Evolutionary conservation across 2,888 invertebrate species (phyloP).

Genomic region (Itoplectis maculator): DNA sequence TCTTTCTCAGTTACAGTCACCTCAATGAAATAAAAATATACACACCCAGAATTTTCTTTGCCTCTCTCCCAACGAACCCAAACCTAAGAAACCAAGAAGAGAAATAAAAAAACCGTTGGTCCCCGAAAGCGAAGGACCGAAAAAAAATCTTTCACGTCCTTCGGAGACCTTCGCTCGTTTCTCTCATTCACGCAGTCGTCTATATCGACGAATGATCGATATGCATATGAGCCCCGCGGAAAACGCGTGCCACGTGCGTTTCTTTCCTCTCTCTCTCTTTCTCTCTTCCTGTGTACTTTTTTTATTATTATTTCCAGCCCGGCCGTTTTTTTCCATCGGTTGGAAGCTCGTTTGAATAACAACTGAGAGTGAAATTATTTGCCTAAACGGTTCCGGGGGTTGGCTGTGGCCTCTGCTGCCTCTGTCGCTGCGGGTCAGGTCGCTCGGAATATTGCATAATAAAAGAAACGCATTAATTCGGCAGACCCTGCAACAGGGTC

Average conservation of each 20-base stretch:
- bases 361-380: slow-evolving; percentile 83
- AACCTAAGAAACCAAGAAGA: slow-evolving; percentile 17
- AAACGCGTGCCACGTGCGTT: slow-evolving; percentile 65
- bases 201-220: slow-evolving; percentile 83
- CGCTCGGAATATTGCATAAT: slow-evolving; percentile 80
- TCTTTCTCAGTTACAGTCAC: slow-evolving; percentile 53
- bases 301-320: slow-evolving; percentile 42
- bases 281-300: slow-evolving; percentile 23
- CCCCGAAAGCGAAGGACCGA: slow-evolving; percentile 57
- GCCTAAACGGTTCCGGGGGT: slow-evolving; percentile 82
- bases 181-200: slow-evolving; percentile 72
- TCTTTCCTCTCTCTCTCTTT: slow-evolving; percentile 39
- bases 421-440: slow-evolving; percentile 74
- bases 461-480: slow-evolving; percentile 79
- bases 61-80: slow-evolving; percentile 39
- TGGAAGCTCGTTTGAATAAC: slow-evolving; percentile 84
- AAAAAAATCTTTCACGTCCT: slow-evolving; percentile 56
- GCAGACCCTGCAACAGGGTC: slow-evolving; percentile 42
- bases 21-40: slow-evolving; percentile 26
- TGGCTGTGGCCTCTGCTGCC: no score
- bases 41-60: slow-evolving; percentile 46
- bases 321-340: slow-evolving; percentile 67
- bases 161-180: slow-evolving; percentile 59
- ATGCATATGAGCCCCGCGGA: slow-evolving; percentile 78
- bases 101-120: slow-evolving; percentile 66